phyloP scores from a whole-genome alignment of 2,888 invertebrate genomes.

The Nemotelus nigrinus region DNA sequence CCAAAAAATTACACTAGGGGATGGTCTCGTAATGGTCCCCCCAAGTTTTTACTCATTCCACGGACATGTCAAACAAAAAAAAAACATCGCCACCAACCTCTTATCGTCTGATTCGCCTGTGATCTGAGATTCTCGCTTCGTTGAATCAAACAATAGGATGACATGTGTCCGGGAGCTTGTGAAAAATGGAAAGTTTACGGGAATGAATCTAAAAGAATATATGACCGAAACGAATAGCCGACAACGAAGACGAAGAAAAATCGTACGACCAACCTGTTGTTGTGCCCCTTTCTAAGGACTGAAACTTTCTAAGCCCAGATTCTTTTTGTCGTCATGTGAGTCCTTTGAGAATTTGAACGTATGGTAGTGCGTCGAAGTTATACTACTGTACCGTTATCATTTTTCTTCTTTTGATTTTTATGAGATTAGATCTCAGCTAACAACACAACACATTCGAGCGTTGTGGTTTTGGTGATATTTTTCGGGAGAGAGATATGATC shows the following conservation, averaged over 20 bases:
- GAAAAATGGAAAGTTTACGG: neutral
- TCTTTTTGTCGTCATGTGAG: neutral
- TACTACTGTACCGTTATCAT: constrained; percentile 9
- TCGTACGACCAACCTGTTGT: constrained; percentile 9
- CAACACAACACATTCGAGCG: neutral
- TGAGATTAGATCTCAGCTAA: neutral
- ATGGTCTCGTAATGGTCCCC: constrained; percentile 6
- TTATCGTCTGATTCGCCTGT: no score
- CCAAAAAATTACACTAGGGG: constrained; percentile 36
- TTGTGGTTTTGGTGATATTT: neutral
- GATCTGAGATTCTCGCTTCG: no score
- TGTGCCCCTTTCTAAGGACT: neutral
- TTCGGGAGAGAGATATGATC: neutral
- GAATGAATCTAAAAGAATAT: no score
- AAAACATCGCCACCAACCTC: no score
- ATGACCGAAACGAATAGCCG: constrained; percentile 13
- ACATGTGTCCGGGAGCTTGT: neutral
- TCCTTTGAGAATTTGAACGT: neutral
- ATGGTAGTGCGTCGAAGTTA: neutral
- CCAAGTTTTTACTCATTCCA: no score
- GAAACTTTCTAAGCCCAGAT: neutral
- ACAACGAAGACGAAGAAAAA: neutral
- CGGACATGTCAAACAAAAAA: no score
- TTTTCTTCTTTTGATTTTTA: constrained; percentile 31
- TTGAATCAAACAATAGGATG: no score